These are phyloP conservation scores for Acromyrmex heyeri DNA, from an alignment of 1,140 invertebrate species.

Conservation along the genomic window DNA sequence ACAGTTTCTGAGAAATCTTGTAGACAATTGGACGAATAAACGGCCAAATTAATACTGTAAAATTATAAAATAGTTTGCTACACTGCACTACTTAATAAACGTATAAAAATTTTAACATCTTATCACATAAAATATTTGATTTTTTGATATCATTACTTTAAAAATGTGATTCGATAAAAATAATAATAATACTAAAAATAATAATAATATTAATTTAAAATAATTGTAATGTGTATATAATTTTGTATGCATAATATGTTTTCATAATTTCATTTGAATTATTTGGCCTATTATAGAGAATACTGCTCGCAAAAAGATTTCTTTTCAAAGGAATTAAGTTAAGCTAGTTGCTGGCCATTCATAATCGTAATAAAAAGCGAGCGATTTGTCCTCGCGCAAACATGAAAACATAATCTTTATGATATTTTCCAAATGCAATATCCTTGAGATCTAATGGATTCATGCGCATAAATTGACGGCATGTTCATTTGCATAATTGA, in stretches of 20 bases:
- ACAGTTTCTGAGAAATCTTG: no score
- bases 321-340: background rate
- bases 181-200: background rate
- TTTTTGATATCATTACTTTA: background rate
- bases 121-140: background rate
- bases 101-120: background rate
- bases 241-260: background rate
- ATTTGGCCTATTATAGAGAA: background rate
- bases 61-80: no score
- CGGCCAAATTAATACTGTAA: no score
- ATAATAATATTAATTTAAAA: background rate
- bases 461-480: slow-evolving; percentile 69
- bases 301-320: background rate
- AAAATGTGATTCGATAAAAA: background rate
- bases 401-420: slow-evolving; percentile 38
- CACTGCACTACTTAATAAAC: background rate
- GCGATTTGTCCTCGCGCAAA: slow-evolving; percentile 46
- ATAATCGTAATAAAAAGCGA: slow-evolving; percentile 21
- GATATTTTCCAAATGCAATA: slow-evolving; percentile 61
- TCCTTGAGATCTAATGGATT: slow-evolving; percentile 61
- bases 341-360: background rate
- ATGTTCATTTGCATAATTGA: slow-evolving; percentile 82
- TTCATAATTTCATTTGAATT: background rate
- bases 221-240: background rate
- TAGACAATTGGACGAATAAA: no score